Base-by-base conservation (phyloP, 2,797 vertebrate species). In the Crocidura indochinensis region DNA sequence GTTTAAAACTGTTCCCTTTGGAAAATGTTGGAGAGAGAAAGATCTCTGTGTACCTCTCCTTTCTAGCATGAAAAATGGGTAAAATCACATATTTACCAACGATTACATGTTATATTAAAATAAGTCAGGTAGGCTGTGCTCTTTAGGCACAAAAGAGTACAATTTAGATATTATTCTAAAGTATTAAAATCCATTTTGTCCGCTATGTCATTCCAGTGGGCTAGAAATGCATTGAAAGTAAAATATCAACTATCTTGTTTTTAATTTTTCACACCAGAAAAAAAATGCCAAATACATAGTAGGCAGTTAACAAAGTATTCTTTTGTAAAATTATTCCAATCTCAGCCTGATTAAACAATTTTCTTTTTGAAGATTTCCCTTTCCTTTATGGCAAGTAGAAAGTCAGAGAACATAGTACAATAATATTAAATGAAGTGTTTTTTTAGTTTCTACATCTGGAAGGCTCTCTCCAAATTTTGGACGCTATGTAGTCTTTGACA, bases 301-400 rank as follows among this genome's bases (percentile, higher is more conserved):
- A 83, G 64, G 8, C 29, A 27, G 71, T 84, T 46, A 76, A 29
- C 53, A 80, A 77, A 26, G 22, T 91, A 27, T 4, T 53, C 4
- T 92, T 92, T 86, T 47, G 81, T 85, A 65, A 49, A 79, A 85
- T 72, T 44, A 62, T 67, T 56, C 8, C 11, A 46, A 24, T 72
- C 11, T 90, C 19, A 80, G 44, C 11, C 31, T 6, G 69, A 12
- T 76, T 85, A 80, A 2, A 51, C 26, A 20, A 6, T 20, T 88
- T 83, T 17, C 53, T 49, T 38, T 81, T 81, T 68, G 29, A 88
- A 90, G 78, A 46, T 15, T 31, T 92, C 44, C 11, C 9, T 78
- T 93, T 87, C 53, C 44, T 87, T 87, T 65, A 53, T 74, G 15
- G 87, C 76, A 85, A 8, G 19, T 73, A 26, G 15, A 74, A 89